Base-by-base conservation (phyloP, 2,888 invertebrate species). In the Cyaniris semiargus region DNA sequence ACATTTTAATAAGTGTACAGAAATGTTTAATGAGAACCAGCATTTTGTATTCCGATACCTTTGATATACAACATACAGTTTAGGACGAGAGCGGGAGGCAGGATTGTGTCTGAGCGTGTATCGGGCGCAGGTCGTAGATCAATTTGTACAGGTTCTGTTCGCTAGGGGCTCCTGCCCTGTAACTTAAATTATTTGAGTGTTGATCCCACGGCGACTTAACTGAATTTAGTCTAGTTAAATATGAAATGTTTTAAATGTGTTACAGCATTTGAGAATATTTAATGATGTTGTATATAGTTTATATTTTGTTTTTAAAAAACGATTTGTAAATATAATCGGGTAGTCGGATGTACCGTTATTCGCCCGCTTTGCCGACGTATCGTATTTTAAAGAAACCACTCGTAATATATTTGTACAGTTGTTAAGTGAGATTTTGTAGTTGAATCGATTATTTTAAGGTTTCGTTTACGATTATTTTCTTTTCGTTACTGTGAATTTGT, bases 401-500 rank as follows among this genome's bases (percentile, higher is more conserved):
- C 91, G 86, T 90, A 89, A 92, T 90, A 88, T 89, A 77, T 88
- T 89, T 93, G 94, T 94, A 94, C 93, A 94, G 93, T 93, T 92
- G 91, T 93, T 93, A 87, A 89, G 89, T 87, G 90, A 92, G 89
- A 92, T 92, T 66, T 92, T 87, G 89, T 92, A 93, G 89, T 89
- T 90, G 89, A 92, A 91, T 90, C 88, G 89, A 90, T 90, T 92
- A 90, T 89, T 90, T 89, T 90, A 92, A 88, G 88, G 86, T 88
- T 91, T 91, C 86, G 89, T 90, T 92, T 92, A 89, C 88, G 86
- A 89, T 85, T 85, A 66, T 31, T 66, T 66, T 87, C 88, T 86
- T 89, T 94, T 95, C 95, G 93, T 95, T 95, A 94, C 90, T 95
- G 95, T 95, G 95, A 95, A 95, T 95, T 95, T 95, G 95, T 95